Evolutionary conservation across 2,888 invertebrate genomes (phyloP), one percentile per base, ranked within the genome.

Genomic region (Drosophila borborema): DNA sequence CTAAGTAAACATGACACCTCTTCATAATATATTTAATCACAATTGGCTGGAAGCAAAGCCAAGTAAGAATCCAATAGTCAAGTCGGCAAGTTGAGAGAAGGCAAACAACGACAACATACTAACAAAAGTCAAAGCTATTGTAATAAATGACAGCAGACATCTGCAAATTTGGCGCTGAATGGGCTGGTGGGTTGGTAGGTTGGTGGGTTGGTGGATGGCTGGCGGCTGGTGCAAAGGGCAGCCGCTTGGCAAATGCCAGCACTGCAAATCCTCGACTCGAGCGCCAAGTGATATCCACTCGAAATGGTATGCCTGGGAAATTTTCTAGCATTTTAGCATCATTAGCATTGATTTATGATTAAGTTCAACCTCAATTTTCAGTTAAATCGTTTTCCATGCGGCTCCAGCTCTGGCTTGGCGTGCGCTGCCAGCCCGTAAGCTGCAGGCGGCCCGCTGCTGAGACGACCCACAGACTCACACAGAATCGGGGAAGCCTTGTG

Each of bases 301-400:
- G 60, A 71, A 84, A 84, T 74, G 77, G 83, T 75, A 74, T 74
- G 72, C 76, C 78, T 74, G 75, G 67, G 80, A 89, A 80, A 89
- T 83, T 88, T 82, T 88, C 88, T 90, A 91, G 85, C 87, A 91
- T 91, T 91, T 90, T 86, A 86, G 91, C 91, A 92, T 92, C 92
- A 92, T 92, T 92, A 92, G 92, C 90, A 90, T 91, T 92, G 92
- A 92, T 92, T 92, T 92, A 92, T 92, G 92, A 91, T 91, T n/a
- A 90, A 89, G 91, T 92, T 89, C 89, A 89, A 90, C 90, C 92
- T 91, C 91, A 92, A 91, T 92, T 91, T 92, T 90, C 90, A 89
- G 89, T 87, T 91, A 90, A 90, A 90, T 90, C 90, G 88, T 89
- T 89, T 90, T 87, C 86, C 80, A 74, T 77, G 81, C 78, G 31